These are phyloP conservation scores for Nomada ferruginata DNA, from an alignment of 2,888 invertebrate genomes.

Conservation along the genomic window DNA sequence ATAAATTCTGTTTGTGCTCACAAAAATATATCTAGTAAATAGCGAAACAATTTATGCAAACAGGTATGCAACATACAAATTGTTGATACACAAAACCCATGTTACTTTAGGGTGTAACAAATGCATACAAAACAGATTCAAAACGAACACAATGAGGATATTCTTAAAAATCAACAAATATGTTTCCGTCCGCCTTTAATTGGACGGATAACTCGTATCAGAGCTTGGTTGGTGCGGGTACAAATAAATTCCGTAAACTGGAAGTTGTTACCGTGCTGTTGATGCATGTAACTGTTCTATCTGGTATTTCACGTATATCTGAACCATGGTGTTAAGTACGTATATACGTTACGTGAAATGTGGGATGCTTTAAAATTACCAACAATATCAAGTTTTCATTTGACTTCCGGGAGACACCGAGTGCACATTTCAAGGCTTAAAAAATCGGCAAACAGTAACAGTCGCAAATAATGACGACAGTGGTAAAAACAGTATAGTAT, in stretches of 20 bases:
- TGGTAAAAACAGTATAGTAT: constrained; percentile 58
- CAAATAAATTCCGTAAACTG: constrained; percentile 57
- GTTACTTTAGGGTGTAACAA: constrained; percentile 35
- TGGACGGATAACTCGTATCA: constrained; percentile 43
- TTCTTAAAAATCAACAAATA: constrained; percentile 38
- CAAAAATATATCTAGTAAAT: not conserved
- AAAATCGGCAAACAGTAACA: constrained; percentile 50
- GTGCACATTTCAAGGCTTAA: constrained; percentile 71
- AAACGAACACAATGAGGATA: constrained; percentile 32
- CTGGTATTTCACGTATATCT: not conserved
- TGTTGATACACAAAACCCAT: constrained; percentile 13
- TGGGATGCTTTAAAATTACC: not conserved
- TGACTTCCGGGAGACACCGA: constrained; percentile 74
- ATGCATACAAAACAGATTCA: constrained; percentile 26
- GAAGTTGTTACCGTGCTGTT: constrained; percentile 48
- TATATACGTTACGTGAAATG: constrained; percentile 13
- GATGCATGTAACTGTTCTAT: not conserved
- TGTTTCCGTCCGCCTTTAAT: constrained; percentile 17
- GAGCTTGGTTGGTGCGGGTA: constrained; percentile 29
- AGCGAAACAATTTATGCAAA: constrained; percentile 4
- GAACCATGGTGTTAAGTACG: constrained; percentile 32
- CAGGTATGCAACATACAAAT: not conserved
- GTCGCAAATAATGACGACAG: constrained; percentile 53
- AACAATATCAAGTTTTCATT: constrained; percentile 6
- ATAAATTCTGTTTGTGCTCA: too few species aligned